Percentiles rank a stretch among this genome's conserved stretches.
phyloP scores from a whole-genome alignment of 2,113 vertebrate species.

The Otis tarda region DNA sequence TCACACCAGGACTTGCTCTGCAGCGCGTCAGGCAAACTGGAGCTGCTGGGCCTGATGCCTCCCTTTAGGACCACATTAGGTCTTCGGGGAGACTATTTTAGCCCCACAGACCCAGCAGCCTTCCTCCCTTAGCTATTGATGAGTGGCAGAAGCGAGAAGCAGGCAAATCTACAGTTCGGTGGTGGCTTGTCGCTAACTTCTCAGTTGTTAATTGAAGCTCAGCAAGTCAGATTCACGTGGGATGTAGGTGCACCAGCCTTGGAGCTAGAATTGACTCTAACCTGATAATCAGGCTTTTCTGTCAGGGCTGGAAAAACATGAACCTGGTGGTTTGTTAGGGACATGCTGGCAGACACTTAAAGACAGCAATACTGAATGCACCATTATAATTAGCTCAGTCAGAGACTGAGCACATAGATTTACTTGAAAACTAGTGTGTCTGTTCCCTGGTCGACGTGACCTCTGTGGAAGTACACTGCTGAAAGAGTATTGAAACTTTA shows the following conservation, averaged over 20 bases:
- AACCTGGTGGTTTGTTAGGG: conserved; percentile 35
- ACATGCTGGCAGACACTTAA: conserved; percentile 13
- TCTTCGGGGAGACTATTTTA: not conserved
- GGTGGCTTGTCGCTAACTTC: not conserved
- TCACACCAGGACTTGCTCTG: not conserved
- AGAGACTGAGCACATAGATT: conserved; percentile 8
- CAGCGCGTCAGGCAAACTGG: not conserved
- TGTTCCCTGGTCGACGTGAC: not conserved
- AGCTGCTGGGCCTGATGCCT: not conserved
- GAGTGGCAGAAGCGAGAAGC: not conserved
- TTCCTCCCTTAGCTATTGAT: not conserved
- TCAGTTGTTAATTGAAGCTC: not conserved
- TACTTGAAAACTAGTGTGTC: conserved; percentile 1
- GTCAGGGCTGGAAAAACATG: not conserved
- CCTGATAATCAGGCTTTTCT: not conserved
- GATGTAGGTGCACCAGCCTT: not conserved
- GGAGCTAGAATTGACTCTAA: not conserved
- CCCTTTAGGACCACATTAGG: not conserved
- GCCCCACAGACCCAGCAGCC: not conserved
- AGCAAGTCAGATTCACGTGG: not conserved
- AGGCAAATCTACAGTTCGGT: not conserved
- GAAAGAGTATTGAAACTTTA: not conserved
- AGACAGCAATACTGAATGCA: not conserved
- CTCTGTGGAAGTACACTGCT: not conserved
- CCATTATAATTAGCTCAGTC: conserved; percentile 23